phyloP scores from a whole-genome alignment of 2,888 invertebrate genomes.

The Drosophila testacea region DNA sequence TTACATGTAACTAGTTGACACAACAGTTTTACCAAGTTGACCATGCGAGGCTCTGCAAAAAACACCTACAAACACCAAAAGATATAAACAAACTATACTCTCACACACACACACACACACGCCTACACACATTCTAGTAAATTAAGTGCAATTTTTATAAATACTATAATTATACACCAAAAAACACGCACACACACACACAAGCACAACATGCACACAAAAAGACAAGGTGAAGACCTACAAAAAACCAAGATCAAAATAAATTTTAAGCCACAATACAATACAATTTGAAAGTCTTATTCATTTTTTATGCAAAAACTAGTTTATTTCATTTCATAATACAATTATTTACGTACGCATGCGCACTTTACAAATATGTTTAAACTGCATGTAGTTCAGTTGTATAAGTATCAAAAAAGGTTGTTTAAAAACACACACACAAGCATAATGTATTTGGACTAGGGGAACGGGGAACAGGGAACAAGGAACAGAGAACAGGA shows the following conservation, averaged over 20 bases:
- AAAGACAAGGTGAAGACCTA: conserved; percentile 77
- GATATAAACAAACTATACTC: conserved; percentile 35
- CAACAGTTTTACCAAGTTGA: too few species aligned
- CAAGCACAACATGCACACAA: conserved; percentile 69
- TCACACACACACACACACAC: conserved; percentile 39
- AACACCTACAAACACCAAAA: conserved; percentile 46
- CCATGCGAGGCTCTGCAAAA: conserved; percentile 63
- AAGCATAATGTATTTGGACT: conserved; percentile 37
- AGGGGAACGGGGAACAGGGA: not conserved
- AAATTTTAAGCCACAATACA: conserved; percentile 62
- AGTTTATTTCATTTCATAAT: conserved; percentile 77
- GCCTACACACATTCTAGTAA: conserved; percentile 71
- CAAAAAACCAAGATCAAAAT: conserved; percentile 62
- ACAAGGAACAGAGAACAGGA: not conserved
- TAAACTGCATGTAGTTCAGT: conserved; percentile 56
- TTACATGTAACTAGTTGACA: conserved; percentile 4
- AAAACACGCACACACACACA: conserved; percentile 58
- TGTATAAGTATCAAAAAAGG: conserved; percentile 57
- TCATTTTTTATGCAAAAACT: conserved; percentile 72
- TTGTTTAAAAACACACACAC: conserved; percentile 45
- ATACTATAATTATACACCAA: conserved; percentile 74
- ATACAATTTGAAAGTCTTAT: not conserved
- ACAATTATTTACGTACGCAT: conserved; percentile 76
- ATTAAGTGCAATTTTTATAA: conserved; percentile 74
- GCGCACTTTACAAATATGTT: conserved; percentile 72